phyloP scores from a whole-genome alignment of 2,113 vertebrate genomes.

The Hippocampus zosterae region DNA sequence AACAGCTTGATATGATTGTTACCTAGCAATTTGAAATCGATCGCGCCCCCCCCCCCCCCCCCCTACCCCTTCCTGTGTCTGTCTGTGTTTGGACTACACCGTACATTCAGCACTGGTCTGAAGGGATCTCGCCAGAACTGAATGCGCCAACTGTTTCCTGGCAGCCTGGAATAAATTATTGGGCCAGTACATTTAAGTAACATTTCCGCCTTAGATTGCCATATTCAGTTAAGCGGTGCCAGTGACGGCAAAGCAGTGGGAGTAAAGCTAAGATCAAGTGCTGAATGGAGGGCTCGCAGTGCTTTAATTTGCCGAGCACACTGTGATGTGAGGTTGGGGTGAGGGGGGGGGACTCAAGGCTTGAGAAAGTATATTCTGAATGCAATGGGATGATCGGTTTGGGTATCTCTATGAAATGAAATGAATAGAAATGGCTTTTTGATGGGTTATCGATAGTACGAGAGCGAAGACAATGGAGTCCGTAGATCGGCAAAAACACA shows the following conservation, averaged over 20 bases:
- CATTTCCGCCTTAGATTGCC: conserved; percentile 61
- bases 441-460: conserved; percentile 10
- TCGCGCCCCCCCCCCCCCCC: not conserved
- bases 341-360: conserved; percentile 5
- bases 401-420: conserved; percentile 21
- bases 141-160: conserved; percentile 59
- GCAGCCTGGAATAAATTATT: conserved; percentile 50
- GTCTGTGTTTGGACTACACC: conserved; percentile 32
- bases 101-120: conserved; percentile 36
- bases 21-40: conserved; percentile 25
- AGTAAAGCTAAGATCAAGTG: conserved; percentile 51
- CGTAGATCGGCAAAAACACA: not conserved
- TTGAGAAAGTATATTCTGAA: conserved; percentile 26
- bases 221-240: conserved; percentile 46
- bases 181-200: conserved; percentile 60
- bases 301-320: conserved; percentile 39
- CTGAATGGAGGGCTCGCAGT: conserved; percentile 43
- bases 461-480: conserved; percentile 1
- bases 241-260: conserved; percentile 54
- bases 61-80: conserved; percentile 3
- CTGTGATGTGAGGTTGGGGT: conserved; percentile 13
- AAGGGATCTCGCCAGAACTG: conserved; percentile 37
- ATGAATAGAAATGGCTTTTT: conserved; percentile 22
- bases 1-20: not conserved
- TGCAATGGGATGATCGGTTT: conserved; percentile 25